Evolutionary conservation across 2,797 vertebrate species (phyloP), one percentile per base, ranked within the genome.

Genomic region (Masticophis lateralis): DNA sequence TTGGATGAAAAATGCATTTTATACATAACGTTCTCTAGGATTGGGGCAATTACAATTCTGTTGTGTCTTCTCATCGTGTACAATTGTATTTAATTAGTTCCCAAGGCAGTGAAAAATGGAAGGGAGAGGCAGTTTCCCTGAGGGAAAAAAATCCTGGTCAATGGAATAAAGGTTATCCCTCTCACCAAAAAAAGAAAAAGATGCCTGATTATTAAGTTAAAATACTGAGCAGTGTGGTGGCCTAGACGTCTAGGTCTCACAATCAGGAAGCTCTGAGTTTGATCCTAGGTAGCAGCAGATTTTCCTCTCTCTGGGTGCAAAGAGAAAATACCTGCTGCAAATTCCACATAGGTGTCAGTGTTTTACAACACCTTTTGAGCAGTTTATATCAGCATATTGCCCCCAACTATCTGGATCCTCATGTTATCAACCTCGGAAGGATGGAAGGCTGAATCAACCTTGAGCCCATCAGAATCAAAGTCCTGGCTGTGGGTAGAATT

Each of bases 1-100:
- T 97, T 97, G 97, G 95, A 96, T 96, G 96, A 98, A 97, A 97
- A 97, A 96, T 91, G 93, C 97, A 97, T 98, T 98, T 98, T 98
- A 98, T 98, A 97, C 96, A 95, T 96, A 97, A 96, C 92, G 94
- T 96, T 97, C 93, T 92, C 96, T 96, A 93, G 93, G 79, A 14
- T 91, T 94, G 28, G 88, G 96, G 95, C 95, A 96, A 94, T 95
- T 94, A 14, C 95, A 95, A 96, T 96, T 96, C 96, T 96, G 89
- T 96, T 94, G 92, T 93, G 94, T 95, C 94, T 96, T 13, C 89
- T 92, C 0, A 27, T 69, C 91, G 51, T 92, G 95, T 92, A 95
- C 95, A 90, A 88, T 66, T 0, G 60, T 96, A 95, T 96, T 95
- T 20, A 0, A 89, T 90, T 61, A 59, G 89, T 32, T 89, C 66